Percentiles rank a stretch among this genome's conserved stretches.
These are phyloP conservation scores for Fringilla coelebs DNA, from an alignment of 2,797 vertebrate genomes.

Conservation along the genomic window DNA sequence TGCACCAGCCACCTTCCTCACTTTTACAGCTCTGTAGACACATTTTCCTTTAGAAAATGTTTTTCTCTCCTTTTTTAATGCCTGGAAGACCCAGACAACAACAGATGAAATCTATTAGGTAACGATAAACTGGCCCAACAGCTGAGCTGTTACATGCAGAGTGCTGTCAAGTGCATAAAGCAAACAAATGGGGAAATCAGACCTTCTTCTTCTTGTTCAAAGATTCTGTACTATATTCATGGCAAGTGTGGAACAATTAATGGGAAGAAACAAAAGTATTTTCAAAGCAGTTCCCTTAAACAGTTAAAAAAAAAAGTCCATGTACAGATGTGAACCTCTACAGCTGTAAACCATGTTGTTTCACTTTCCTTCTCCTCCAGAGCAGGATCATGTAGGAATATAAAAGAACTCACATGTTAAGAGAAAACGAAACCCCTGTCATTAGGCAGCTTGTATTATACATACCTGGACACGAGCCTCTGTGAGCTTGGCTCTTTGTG, in stretches of 20 bases:
- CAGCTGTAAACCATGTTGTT: background rate
- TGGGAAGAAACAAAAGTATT: background rate
- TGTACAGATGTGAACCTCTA: background rate
- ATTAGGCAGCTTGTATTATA: background rate
- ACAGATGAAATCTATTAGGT: background rate
- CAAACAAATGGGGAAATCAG: background rate
- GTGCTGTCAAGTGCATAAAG: background rate
- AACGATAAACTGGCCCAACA: background rate
- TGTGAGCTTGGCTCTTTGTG: conserved; percentile 92
- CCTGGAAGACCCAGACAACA: background rate
- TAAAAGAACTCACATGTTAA: background rate
- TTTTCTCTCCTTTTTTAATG: background rate
- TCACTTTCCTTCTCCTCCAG: background rate
- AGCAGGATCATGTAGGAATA: background rate
- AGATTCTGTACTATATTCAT: background rate
- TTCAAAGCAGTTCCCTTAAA: background rate
- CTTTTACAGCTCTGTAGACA: background rate
- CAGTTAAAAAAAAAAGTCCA: background rate
- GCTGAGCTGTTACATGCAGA: background rate
- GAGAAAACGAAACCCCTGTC: background rate
- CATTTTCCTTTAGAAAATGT: background rate
- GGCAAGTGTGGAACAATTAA: background rate
- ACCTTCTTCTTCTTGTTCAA: background rate
- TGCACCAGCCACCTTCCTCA: background rate
- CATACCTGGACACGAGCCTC: conserved; percentile 94